Base-by-base conservation (phyloP, 2,797 vertebrate genomes). In the Kryptolebias ocellatus region DNA sequence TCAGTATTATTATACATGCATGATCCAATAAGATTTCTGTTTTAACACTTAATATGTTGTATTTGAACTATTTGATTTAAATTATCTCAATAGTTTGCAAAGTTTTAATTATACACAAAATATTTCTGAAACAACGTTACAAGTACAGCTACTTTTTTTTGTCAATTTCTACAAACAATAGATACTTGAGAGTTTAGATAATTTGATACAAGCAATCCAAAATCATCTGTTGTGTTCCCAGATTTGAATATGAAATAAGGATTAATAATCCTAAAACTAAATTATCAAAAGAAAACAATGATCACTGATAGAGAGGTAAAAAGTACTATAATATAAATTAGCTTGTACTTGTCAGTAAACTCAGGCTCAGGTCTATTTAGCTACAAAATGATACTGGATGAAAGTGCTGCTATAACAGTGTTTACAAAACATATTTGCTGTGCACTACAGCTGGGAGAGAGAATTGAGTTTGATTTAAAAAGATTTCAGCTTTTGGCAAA, bases 401-500 rank as follows among this genome's bases (percentile, higher is more conserved):
- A 2, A 20, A 15, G 45, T 18, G 9, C 51, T 11, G 64, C 29
- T 34, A 24, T 59, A 57, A n/a, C 67, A 53, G 53, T 37, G 15
- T 47, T 27, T 69, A 53, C 44, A 17, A 14, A 65, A 70, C 6
- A 11, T 17, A 20, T 42, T 63, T 10, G 4, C 18, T 44, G 20
- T 53, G 46, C 15, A 53, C 12, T 67, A 54, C 47, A 72, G 37
- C 47, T 59, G 10, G 3, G 53, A 54, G 27, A 54, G 51, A 60
- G 49, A 44, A 71, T 42, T 60, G 49, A n/a, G 37, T 47, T 60
- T 39, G 42, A 73, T 63, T 55, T 60, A 5, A 57, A 53, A 77
- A 54, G 51, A 42, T 71, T 79, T 65, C 34, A 67, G 53, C 50
- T 63, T 50, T 39, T 29, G 42, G 57, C 65, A 42, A 60, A 64